Base-by-base conservation (phyloP, 2,113 vertebrate genomes). In the Lophochroa leadbeateri region DNA sequence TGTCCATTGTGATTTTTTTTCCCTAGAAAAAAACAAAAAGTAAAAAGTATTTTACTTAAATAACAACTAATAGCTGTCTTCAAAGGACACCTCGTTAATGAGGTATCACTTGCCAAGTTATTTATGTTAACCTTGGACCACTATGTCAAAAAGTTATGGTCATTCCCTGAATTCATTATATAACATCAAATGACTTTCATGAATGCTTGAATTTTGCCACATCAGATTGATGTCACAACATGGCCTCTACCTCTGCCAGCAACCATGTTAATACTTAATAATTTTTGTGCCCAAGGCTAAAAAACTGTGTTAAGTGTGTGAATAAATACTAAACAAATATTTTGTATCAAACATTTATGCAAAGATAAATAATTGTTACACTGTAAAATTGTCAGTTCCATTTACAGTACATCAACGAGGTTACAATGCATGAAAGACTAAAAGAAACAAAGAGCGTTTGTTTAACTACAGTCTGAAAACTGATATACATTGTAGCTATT, bases 291-390 rank as follows among this genome's bases (percentile, higher is more conserved):
- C 72, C 65, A 8, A 92, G 63, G 79, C 60, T 58, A 28, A 87
- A 86, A 88, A 88, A 69, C 17, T 50, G 10, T 52, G 80, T 92
- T 63, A 92, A 95, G 72, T 81, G 50, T 91, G 76, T 72, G 95
- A 97, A 98, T 97, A 98, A 98, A 97, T 91, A 97, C 69, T 97
- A 82, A 97, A 96, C 92, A 97, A 88, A 90, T 63, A 80, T 97
- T 98, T 98, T 97, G 91, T 98, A 98, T 98, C 96, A 98, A 98
- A 98, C 67, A 96, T 97, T 97, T 98, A 98, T 96, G 97, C 95
- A 98, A 98, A 98, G 97, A 97, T 98, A 98, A 98, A 98, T 98
- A 97, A 97, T 82, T 97, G 68, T 96, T 96, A 97, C 96, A 98
- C 72, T 96, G 94, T 94, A 98, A 97, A 98, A 97, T 49, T 88